Percentiles rank a stretch among this genome's conserved stretches.
Evolutionary conservation across 2,888 invertebrate species (phyloP).

Genomic region (Clivina fossor): DNA sequence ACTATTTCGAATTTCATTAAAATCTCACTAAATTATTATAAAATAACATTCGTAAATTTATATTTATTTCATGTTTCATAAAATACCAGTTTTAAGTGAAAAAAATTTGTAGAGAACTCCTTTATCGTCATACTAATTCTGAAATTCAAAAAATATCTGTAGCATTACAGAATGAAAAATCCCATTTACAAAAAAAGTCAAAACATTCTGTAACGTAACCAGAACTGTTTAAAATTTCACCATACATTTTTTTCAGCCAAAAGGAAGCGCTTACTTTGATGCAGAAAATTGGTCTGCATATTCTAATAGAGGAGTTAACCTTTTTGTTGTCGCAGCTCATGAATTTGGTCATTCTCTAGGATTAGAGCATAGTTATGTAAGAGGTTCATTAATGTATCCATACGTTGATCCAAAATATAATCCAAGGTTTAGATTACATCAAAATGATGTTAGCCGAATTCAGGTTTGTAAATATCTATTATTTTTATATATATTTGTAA

Average conservation of each 20-base stretch:
- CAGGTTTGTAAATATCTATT: conserved; percentile 17
- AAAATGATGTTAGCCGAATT: conserved; percentile 14
- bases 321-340: conserved; percentile 38
- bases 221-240: too few relatives aligned
- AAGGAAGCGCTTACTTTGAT: conserved; percentile 15
- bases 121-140: neutral
- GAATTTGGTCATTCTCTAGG: conserved; percentile 43
- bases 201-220: neutral
- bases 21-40: neutral
- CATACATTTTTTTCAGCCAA: conserved; percentile 8
- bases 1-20: too few relatives aligned
- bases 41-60: neutral
- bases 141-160: too few relatives aligned
- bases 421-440: conserved; percentile 12
- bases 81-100: neutral
- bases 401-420: conserved; percentile 10
- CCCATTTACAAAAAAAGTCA: too few relatives aligned
- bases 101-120: neutral
- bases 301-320: conserved; percentile 22
- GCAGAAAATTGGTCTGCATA: conserved; percentile 33
- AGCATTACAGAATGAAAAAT: too few relatives aligned
- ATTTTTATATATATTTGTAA: too few relatives aligned
- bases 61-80: neutral
- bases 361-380: conserved; percentile 34
- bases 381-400: conserved; percentile 36